A percentile compares a stretch with the other conserved stretches of the same genome.
phyloP scores from a whole-genome alignment of 2,888 invertebrate genomes.

The Nasonovia ribisnigri region DNA sequence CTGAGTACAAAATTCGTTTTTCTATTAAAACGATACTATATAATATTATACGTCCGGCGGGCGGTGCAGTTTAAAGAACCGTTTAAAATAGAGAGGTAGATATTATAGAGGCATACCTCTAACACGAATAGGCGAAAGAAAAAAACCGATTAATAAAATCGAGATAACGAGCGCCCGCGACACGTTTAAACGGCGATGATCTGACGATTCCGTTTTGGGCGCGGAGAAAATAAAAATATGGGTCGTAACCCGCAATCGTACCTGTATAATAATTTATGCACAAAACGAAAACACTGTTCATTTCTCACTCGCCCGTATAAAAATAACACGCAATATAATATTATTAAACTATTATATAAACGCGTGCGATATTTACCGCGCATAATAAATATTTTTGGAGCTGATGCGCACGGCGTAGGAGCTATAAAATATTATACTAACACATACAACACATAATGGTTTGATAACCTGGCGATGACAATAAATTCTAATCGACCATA shows the following conservation, averaged over 20 bases:
- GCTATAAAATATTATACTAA: neutral
- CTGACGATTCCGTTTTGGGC: conserved; percentile 32
- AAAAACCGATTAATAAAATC: neutral
- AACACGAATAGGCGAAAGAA: neutral
- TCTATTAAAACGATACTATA: neutral
- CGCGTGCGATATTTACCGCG: neutral
- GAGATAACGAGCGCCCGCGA: conserved; percentile 32
- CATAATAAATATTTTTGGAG: neutral
- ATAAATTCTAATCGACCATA: neutral
- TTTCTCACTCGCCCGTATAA: neutral
- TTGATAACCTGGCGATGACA: neutral
- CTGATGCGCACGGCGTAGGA: neutral
- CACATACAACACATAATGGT: neutral
- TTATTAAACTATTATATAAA: neutral
- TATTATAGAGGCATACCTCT: neutral
- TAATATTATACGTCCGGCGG: neutral
- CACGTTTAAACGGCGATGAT: conserved; percentile 16
- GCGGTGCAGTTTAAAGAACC: neutral
- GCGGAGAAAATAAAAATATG: conserved; percentile 41
- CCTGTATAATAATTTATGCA: conserved; percentile 30
- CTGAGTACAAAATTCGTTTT: neutral
- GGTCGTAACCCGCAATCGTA: conserved; percentile 6
- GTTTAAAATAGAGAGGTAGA: neutral
- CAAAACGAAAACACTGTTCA: neutral
- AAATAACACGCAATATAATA: neutral